Percentiles rank a stretch among this genome's conserved stretches.
Conservation (phyloP, 2,113 vertebrate genomes). For the Entelurus aequoreus region DNA sequence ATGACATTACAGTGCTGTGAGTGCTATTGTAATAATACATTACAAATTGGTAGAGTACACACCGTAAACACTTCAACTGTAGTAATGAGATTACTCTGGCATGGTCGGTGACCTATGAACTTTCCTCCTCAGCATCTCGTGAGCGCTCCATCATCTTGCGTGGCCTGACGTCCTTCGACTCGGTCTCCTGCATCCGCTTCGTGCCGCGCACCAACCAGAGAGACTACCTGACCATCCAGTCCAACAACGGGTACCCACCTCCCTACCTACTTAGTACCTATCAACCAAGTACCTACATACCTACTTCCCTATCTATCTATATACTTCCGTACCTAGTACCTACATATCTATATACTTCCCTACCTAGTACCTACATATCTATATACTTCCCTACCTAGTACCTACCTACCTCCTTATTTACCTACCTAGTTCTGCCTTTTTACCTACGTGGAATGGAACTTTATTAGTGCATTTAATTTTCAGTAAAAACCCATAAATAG, state of each 20-base stretch:
- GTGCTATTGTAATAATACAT: too few relatives aligned
- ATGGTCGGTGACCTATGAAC: neutral
- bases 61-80: neutral
- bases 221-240: constrained; percentile 59
- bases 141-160: constrained; percentile 56
- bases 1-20: too few relatives aligned
- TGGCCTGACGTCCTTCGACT: constrained; percentile 51
- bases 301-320: neutral
- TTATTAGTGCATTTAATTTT: too few relatives aligned
- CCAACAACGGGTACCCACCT: constrained; percentile 44
- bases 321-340: neutral
- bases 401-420: neutral
- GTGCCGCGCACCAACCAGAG: constrained; percentile 24
- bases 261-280: neutral
- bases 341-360: too few relatives aligned
- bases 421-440: too few relatives aligned
- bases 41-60: too few relatives aligned
- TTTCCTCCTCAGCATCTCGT: constrained; percentile 45
- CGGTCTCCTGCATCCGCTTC: constrained; percentile 56
- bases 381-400: too few relatives aligned
- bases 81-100: neutral
- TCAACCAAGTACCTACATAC: neutral
- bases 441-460: too few relatives aligned
- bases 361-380: too few relatives aligned
- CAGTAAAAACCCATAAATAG: too few relatives aligned